Conservation (phyloP, 1,140 invertebrate genomes). For the Bombus soroeensis region DNA sequence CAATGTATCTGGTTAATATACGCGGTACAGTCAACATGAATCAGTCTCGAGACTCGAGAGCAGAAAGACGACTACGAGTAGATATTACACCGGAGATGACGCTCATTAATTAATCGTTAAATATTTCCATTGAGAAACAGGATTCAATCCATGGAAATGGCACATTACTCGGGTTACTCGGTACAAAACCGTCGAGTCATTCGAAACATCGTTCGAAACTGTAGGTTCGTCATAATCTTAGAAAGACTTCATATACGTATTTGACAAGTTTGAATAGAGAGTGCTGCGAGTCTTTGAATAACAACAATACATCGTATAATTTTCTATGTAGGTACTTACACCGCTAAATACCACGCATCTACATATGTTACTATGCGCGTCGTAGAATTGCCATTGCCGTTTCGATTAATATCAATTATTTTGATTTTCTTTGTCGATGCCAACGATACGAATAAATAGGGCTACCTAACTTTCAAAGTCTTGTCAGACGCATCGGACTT, state of each 20-base stretch:
- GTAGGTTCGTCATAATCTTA: not conserved
- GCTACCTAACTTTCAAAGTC: too few relatives aligned
- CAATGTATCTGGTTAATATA: not conserved
- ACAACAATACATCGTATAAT: constrained; percentile 3
- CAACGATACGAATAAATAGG: too few relatives aligned
- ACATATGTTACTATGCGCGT: not conserved
- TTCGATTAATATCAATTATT: not conserved
- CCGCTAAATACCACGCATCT: too few relatives aligned
- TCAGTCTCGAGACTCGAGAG: not conserved
- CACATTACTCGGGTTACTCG: not conserved
- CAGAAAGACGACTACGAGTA: not conserved
- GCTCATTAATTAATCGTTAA: constrained; percentile 25
- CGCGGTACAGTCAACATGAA: not conserved
- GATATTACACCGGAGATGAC: not conserved
- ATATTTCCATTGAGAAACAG: not conserved
- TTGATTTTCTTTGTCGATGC: not conserved
- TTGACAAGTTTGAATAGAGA: not conserved
- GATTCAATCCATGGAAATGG: constrained; percentile 12
- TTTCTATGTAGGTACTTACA: constrained; percentile 11
- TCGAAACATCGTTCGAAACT: not conserved
- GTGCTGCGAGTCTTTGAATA: too few relatives aligned
- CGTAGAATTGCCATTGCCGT: not conserved
- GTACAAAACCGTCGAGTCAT: not conserved
- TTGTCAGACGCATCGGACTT: not conserved
- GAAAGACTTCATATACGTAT: not conserved